Evolutionary conservation across 1,140 invertebrate species (phyloP).

Genomic region (Papilio xuthus): DNA sequence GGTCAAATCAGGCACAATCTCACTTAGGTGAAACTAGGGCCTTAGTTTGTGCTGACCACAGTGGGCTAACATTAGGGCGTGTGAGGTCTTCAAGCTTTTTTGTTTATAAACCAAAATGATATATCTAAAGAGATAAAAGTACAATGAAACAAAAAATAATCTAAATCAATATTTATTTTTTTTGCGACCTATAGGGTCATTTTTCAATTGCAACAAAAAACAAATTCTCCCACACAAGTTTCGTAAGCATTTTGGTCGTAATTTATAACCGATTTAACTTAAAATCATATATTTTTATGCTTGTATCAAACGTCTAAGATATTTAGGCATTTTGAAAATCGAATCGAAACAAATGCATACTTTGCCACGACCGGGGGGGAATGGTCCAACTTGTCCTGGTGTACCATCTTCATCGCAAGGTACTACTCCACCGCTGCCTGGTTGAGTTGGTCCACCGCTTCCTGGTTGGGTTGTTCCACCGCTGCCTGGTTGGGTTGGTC

Average conservation of each 20-base stretch:
- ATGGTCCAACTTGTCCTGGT: background rate
- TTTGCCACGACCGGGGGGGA: background rate
- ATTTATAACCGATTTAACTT: background rate
- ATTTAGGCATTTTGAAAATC: slow-evolving; percentile 14
- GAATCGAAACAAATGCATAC: slow-evolving; percentile 16
- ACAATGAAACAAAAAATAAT: background rate
- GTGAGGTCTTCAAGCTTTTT: too few relatives aligned
- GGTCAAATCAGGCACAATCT: too few relatives aligned
- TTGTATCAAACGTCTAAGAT: background rate
- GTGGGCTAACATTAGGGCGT: too few relatives aligned
- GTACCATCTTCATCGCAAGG: background rate
- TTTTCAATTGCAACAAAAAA: background rate
- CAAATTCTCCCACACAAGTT: background rate
- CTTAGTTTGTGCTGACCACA: too few relatives aligned
- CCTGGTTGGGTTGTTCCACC: background rate
- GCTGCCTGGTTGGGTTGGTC: background rate
- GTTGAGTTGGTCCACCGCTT: background rate
- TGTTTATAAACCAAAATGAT: too few relatives aligned
- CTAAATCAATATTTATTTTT: background rate
- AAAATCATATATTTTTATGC: background rate
- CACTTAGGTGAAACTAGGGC: too few relatives aligned
- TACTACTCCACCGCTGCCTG: background rate
- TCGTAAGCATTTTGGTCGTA: background rate
- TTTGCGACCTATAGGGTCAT: background rate
- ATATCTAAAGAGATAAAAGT: too few relatives aligned